Conservation (phyloP, 2,113 vertebrate species). For the Ictalurus punctatus region DNA sequence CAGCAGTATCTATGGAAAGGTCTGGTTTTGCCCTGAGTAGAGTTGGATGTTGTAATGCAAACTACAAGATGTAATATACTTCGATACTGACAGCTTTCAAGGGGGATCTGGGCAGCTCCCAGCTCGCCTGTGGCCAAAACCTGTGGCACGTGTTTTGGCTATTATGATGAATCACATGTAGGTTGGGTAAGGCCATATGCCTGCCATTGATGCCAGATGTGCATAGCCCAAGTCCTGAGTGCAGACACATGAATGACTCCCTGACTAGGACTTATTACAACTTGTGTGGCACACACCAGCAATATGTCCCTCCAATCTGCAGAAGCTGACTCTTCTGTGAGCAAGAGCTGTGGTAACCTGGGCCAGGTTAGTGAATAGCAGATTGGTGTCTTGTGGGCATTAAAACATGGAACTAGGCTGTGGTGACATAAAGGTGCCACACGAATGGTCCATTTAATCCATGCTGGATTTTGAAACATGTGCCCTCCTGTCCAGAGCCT, state of each 20-base stretch:
- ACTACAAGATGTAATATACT: background rate
- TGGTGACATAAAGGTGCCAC: background rate
- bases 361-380: background rate
- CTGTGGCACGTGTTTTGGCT: background rate
- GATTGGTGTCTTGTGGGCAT: background rate
- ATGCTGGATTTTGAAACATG: background rate
- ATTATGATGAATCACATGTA: background rate
- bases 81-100: background rate
- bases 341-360: background rate
- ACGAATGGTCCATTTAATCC: background rate
- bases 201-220: background rate
- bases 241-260: background rate
- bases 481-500: background rate
- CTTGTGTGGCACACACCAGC: background rate
- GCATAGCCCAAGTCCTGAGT: background rate
- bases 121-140: background rate
- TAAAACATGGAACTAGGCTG: background rate
- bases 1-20: background rate
- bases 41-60: background rate
- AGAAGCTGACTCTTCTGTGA: background rate
- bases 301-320: background rate
- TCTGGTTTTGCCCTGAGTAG: background rate
- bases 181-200: background rate
- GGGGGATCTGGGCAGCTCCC: background rate
- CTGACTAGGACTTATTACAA: background rate